These are phyloP conservation scores for Mechanitis mazaeus DNA, from an alignment of 2,888 invertebrate genomes.

Conservation along the genomic window DNA sequence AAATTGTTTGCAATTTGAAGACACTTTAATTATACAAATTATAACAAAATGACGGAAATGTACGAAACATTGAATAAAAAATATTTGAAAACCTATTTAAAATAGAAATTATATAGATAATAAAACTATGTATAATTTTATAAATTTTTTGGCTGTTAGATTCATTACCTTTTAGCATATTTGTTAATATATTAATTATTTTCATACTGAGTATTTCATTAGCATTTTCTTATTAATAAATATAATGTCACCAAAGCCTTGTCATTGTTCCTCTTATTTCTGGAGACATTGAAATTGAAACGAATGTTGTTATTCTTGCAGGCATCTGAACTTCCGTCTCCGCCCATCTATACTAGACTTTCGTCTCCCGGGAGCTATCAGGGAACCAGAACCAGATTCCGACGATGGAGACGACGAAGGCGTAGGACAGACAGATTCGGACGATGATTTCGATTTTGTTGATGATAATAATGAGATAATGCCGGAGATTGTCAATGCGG, in stretches of 20 bases:
- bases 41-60: conserved; percentile 2
- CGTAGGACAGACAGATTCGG: conserved; percentile 10
- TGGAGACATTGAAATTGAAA: too few species aligned
- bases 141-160: background rate
- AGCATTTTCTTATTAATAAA: too few species aligned
- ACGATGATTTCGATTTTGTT: conserved; percentile 4
- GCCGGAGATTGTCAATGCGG: conserved; percentile 1
- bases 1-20: background rate
- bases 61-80: background rate
- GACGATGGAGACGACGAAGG: conserved; percentile 10
- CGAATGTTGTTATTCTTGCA: background rate
- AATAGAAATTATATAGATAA: background rate
- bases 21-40: too few species aligned
- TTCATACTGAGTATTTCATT: too few species aligned
- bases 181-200: background rate
- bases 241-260: too few species aligned
- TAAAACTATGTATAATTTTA: background rate
- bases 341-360: conserved; percentile 3
- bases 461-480: conserved; percentile 5
- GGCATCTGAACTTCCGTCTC: conserved; percentile 5
- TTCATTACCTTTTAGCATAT: background rate
- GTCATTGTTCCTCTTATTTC: too few species aligned
- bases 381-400: background rate
- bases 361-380: background rate
- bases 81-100: background rate